Conservation (phyloP, 2,888 invertebrate genomes). For the Megastigmus dorsalis region DNA sequence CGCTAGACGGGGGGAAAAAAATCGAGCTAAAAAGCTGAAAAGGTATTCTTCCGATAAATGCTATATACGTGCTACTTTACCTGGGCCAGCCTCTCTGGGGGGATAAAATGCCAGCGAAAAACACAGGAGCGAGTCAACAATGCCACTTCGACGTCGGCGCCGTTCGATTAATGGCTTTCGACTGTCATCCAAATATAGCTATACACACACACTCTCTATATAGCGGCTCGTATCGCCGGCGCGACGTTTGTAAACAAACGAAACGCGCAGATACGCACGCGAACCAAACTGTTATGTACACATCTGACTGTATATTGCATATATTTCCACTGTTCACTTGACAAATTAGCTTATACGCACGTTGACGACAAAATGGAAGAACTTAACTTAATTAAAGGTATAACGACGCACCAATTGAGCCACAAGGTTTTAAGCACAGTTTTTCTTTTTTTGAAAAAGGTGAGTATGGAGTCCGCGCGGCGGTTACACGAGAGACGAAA, state of each 20-base stretch:
- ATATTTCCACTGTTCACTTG: neutral
- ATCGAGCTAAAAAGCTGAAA: neutral
- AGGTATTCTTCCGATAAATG: neutral
- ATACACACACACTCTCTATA: too few species aligned
- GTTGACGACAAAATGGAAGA: neutral
- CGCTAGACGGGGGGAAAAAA: neutral
- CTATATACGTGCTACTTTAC: constrained; percentile 1
- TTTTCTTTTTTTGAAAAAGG: too few species aligned
- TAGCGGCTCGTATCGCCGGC: neutral
- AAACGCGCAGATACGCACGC: neutral
- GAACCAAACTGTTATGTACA: neutral
- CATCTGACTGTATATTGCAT: neutral
- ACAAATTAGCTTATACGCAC: neutral
- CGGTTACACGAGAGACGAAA: neutral
- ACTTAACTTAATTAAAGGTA: too few species aligned
- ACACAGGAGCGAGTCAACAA: constrained; percentile 9
- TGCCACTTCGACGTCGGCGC: neutral
- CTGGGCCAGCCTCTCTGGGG: neutral
- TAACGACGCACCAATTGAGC: too few species aligned
- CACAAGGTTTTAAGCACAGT: too few species aligned
- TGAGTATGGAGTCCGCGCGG: neutral
- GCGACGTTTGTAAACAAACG: constrained; percentile 20
- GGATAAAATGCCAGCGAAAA: too few species aligned
- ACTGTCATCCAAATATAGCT: constrained; percentile 21
- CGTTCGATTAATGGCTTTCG: constrained; percentile 14